Base-by-base conservation (phyloP, 1,140 invertebrate genomes). In the Palaemon carinicauda region DNA sequence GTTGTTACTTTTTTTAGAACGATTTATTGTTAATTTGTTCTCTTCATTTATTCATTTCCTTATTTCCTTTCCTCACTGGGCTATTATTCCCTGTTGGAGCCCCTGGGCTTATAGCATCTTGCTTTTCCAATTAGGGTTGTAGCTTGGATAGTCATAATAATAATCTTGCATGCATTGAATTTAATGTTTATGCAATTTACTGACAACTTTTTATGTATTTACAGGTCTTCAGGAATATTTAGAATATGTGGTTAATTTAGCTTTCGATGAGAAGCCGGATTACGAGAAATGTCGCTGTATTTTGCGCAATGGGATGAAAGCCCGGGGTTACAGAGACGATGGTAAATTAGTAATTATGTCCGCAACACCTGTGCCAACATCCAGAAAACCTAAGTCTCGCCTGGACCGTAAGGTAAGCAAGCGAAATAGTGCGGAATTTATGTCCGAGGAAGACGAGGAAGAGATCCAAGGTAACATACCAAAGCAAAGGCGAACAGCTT, bases 181-280 rank as follows among this genome's bases (percentile, higher is more conserved):
- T 85, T 65, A 87, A 88, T 27, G 88, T 88, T 51, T 84, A 88
- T 4, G 17, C 52, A 56, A 89, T 88, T n/a, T 69, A 88, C 87
- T 89, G 24, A 79, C 56, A 53, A 10, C n/a, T 89, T 56, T n/a
- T 79, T 81, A 41, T 73, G 78, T 86, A 92, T 89, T 92, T 94
- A 94, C 92, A 82, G 91, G 93, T 12, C 90, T 96, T 19, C 91
- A 92, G 53, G 93, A 95, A 56, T 96, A 94, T 91, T 92, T 97
- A 87, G 93, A 94, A 80, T 95, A 96, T 90, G 94, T 97, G 0
- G 92, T 93, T 51, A 93, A 93, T 60, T 88, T 97, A 89, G 92
- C 94, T 71, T 95, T 96, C 91, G 94, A 96, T 88, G 94, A 95
- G 69, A 92, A 92, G 65, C 95, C 96, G 0, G 94, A 97, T 90